These are phyloP conservation scores for Sebastes minor DNA, from an alignment of 2,797 vertebrate species.

Conservation along the genomic window DNA sequence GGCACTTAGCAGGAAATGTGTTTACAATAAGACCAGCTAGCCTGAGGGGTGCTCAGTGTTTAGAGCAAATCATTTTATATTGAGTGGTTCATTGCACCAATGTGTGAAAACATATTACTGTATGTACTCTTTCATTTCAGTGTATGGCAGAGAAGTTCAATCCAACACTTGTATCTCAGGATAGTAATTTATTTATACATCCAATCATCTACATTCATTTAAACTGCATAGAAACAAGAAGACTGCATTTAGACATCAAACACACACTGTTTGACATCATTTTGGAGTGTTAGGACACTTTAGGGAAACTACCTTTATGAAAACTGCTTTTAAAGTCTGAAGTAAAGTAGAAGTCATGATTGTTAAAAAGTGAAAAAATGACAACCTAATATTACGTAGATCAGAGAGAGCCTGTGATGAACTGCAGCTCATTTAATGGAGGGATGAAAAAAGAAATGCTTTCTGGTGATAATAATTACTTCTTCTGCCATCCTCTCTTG, in stretches of 20 bases:
- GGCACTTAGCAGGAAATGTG: conserved; percentile 3
- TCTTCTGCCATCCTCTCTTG: conserved; percentile 53
- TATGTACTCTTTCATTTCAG: background rate
- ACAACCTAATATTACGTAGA: background rate
- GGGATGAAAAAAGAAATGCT: conserved; percentile 40
- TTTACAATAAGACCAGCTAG: background rate
- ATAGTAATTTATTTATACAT: background rate
- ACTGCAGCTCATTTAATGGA: conserved; percentile 27
- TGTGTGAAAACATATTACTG: conserved; percentile 1
- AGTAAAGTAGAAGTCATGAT: background rate
- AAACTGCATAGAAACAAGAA: background rate
- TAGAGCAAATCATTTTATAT: background rate
- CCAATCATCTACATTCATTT: background rate
- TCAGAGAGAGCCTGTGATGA: conserved; percentile 42
- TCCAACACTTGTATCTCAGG: background rate
- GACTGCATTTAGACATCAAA: background rate
- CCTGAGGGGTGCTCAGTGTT: background rate
- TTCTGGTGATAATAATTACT: conserved; percentile 51
- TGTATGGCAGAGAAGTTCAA: background rate
- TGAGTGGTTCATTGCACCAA: background rate
- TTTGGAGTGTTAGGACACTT: background rate
- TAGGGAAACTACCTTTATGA: background rate
- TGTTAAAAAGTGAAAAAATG: conserved; percentile 12
- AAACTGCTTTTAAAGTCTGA: background rate
- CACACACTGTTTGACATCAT: background rate